Base-by-base conservation (phyloP, 35 echinoderm and acorn worm species). In the Heliocidaris tuberculata region DNA sequence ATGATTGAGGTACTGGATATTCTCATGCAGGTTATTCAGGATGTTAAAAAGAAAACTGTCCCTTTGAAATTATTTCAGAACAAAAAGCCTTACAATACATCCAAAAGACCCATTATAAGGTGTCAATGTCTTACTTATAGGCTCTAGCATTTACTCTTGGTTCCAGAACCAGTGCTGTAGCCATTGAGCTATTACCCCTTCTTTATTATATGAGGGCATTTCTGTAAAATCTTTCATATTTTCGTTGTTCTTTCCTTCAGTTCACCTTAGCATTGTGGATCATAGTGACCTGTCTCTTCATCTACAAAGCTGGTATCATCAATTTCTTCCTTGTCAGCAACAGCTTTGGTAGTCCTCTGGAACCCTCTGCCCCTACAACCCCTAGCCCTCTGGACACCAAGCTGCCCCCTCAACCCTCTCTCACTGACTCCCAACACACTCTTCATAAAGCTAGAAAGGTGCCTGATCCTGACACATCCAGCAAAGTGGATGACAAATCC, bases 291-390 rank as follows among this genome's bases (percentile, higher is more conserved):
- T 94, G 94, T 86, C 86, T 99, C 48, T 97, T 99, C 54, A 96
- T 99, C 85, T 99, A 99, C 95, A 97, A 99, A 61, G 96, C 98
- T 59, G 98, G 98, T 8, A 50, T 99, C 3, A 97, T 97, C 11
- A 93, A 97, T 31, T 96, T 95, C 59, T 47, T 97, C 15, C 95
- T 96, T 24, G 95, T 96, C n/a, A 96, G 93, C 65, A 95, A 97
- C n/a, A 96, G 88, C 88, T 95, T 85, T 42, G 89, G 85, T 47
- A 99, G 94, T 85, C 96, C 95, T 59, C 88, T 96, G 17, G 42
- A 95, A 85, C 94, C 95, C 35, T 31, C 95, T 32, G 31, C 24
- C 90, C n/a, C 90, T 95, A 9, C 96, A 93, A 31, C 13, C 15
- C 49, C 91, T 0, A 93, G n/a, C 6, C 87, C 87, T 24, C 32